Conservation (phyloP, 2,113 vertebrate genomes). For the Nothocercus julius region DNA sequence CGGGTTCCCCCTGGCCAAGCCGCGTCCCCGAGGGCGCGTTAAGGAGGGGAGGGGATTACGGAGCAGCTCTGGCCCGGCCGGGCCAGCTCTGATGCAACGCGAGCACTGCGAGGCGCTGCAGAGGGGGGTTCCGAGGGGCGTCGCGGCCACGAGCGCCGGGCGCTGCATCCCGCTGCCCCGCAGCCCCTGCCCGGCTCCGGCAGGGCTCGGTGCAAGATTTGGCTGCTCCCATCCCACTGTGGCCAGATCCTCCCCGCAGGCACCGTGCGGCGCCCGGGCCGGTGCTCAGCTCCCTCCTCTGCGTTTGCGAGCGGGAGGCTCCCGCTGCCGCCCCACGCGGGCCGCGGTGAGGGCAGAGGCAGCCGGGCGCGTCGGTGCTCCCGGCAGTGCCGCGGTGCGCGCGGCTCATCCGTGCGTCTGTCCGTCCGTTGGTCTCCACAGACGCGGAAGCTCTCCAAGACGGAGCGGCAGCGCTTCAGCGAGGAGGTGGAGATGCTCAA, state of each 20-base stretch:
- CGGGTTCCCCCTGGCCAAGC: slow-evolving; percentile 43
- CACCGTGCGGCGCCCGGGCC: not conserved
- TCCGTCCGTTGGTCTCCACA: slow-evolving; percentile 29
- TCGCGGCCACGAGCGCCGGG: too few relatives aligned
- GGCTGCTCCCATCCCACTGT: not conserved
- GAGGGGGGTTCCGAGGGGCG: not conserved
- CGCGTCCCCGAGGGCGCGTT: slow-evolving; percentile 9
- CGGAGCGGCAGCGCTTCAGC: slow-evolving; percentile 88
- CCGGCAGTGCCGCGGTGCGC: too few relatives aligned
- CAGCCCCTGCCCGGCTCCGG: not conserved
- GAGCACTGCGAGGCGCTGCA: not conserved
- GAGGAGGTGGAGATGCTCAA: slow-evolving; percentile 98
- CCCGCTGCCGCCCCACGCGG: too few relatives aligned
- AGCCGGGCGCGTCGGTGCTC: too few relatives aligned
- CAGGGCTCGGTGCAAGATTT: accelerated
- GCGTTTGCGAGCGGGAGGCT: slow-evolving; percentile 32
- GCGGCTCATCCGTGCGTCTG: too few relatives aligned
- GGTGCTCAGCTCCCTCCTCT: slow-evolving; percentile 21
- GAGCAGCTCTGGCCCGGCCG: not conserved
- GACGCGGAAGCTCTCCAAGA: slow-evolving; percentile 87
- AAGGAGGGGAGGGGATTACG: slow-evolving; percentile 38
- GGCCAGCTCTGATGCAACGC: slow-evolving; percentile 37
- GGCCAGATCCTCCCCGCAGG: not conserved
- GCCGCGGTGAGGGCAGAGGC: too few relatives aligned
- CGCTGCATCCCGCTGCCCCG: not conserved